Evolutionary conservation across 2,797 vertebrate species (phyloP), one percentile per base, ranked within the genome.

Genomic region (Enteromius thamalakanensis): DNA sequence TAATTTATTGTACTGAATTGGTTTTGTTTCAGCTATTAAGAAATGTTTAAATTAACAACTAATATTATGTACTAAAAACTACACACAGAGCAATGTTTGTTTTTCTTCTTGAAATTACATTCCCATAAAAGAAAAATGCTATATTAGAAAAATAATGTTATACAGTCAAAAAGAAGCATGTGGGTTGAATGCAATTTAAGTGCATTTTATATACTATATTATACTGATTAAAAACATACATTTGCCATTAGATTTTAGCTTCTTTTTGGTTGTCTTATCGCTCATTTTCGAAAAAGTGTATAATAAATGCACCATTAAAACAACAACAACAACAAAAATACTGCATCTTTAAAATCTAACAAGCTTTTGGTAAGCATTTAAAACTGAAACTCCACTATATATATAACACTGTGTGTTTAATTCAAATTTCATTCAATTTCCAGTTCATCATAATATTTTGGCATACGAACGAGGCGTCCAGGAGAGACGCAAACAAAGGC

Each of bases 371-470:
- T 4, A 11, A 60, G 10, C 10, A 58, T 58, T 58, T 58, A n/a
- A n/a, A 10, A 55, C n/a, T 32, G 17, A 32, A 64, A 64, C 26
- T 64, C 3, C 29, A 32, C 32, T 32, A 64, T 14, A 64, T 32
- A 3, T 8, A 29, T 62, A 23, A 1, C 8, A 3, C 32, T 0
- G n/a, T 64, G 62, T 64, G 62, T 64, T 64, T 17, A 7, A 64
- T 15, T 17, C 1, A 29, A 32, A 47, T 70, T 11, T 69, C 45
- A 58, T 65, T 88, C 62, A 1, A 60, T 14, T 75, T 67, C 19
- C 94, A 98, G 97, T 99, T 91, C 97, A 97, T 11, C 98, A 97
- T 95, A 99, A 98, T 89, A 96, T 99, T 86, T 98, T 99, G 92
- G 97, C 97, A 68, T 97, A 98, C 82, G 97, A 98, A 92, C 97